These are phyloP conservation scores for Rutpela maculata DNA, from an alignment of 2,888 invertebrate species.

Conservation along the genomic window DNA sequence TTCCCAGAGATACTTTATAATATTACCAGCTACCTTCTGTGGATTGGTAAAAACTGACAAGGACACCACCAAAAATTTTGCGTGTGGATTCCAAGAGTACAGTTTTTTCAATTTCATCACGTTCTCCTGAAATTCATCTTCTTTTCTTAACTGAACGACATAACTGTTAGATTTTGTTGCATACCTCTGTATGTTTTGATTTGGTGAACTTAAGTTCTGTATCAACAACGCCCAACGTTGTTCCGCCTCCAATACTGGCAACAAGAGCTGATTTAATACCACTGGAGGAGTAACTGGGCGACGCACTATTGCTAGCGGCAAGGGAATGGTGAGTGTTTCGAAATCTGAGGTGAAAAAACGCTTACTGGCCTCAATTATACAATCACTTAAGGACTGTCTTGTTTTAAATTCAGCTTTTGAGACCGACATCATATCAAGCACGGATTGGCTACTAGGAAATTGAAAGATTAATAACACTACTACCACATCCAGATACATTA, in stretches of 20 bases:
- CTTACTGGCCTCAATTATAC: slow-evolving; percentile 48
- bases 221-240: slow-evolving; percentile 44
- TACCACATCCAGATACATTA: too few species aligned
- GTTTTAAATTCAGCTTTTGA: slow-evolving; percentile 30
- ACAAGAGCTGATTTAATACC: slow-evolving; percentile 41
- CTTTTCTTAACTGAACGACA: slow-evolving; percentile 54
- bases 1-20: slow-evolving; percentile 54
- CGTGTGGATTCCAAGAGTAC: slow-evolving; percentile 56
- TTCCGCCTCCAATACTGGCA: slow-evolving; percentile 33
- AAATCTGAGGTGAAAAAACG: slow-evolving; percentile 44
- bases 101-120: slow-evolving; percentile 43
- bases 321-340: slow-evolving; percentile 42
- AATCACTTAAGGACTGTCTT: slow-evolving; percentile 46
- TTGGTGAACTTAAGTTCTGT: slow-evolving; percentile 32
- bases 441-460: not conserved
- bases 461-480: not conserved
- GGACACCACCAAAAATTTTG: slow-evolving; percentile 60
- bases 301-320: slow-evolving; percentile 37
- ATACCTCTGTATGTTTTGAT: slow-evolving; percentile 10
- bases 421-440: not conserved
- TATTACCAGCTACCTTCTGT: slow-evolving; percentile 45
- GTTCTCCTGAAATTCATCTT: slow-evolving; percentile 46
- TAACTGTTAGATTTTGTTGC: slow-evolving; percentile 46
- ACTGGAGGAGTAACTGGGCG: slow-evolving; percentile 31
- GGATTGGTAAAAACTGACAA: slow-evolving; percentile 53